Conservation (phyloP, 2,888 invertebrate species). For the Leptogaster cylindrica region DNA sequence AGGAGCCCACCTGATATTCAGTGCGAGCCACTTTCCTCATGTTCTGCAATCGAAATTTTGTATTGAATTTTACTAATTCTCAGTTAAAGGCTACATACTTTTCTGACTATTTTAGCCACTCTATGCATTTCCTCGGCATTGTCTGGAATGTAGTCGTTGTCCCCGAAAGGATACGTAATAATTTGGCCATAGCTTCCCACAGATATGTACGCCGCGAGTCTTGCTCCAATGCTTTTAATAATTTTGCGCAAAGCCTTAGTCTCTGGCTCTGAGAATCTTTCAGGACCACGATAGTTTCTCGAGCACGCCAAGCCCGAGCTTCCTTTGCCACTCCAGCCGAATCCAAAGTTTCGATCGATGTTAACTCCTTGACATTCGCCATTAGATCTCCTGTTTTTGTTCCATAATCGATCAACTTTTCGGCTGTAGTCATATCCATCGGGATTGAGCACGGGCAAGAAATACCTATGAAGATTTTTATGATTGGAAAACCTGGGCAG, state of each 20-base stretch:
- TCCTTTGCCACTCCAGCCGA: conserved; percentile 82
- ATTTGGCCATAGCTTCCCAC: conserved; percentile 64
- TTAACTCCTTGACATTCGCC: conserved; percentile 76
- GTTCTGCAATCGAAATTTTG: conserved; percentile 49
- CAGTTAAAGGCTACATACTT: conserved; percentile 7
- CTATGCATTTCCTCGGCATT: conserved; percentile 54
- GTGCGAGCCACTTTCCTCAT: conserved; percentile 34
- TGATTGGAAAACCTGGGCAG: neutral
- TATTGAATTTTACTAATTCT: no score
- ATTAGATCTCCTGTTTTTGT: conserved; percentile 72
- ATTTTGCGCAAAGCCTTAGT: conserved; percentile 69
- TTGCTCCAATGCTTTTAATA: conserved; percentile 55
- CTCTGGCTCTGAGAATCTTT: conserved; percentile 87
- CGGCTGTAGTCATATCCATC: conserved; percentile 89
- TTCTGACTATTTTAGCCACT: conserved; percentile 51
- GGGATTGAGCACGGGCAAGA: conserved; percentile 78
- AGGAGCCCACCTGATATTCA: conserved; percentile 56
- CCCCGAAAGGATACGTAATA: conserved; percentile 60
- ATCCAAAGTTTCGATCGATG: conserved; percentile 85
- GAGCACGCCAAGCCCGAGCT: conserved; percentile 81
- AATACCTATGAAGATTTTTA: conserved; percentile 64
- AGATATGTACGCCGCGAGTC: conserved; percentile 55
- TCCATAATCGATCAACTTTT: conserved; percentile 80
- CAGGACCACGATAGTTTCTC: conserved; percentile 77
- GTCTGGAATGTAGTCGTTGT: conserved; percentile 56